Evolutionary conservation across 2,113 vertebrate genomes (phyloP), one percentile per base, ranked within the genome.

Genomic region (Grus americana): DNA sequence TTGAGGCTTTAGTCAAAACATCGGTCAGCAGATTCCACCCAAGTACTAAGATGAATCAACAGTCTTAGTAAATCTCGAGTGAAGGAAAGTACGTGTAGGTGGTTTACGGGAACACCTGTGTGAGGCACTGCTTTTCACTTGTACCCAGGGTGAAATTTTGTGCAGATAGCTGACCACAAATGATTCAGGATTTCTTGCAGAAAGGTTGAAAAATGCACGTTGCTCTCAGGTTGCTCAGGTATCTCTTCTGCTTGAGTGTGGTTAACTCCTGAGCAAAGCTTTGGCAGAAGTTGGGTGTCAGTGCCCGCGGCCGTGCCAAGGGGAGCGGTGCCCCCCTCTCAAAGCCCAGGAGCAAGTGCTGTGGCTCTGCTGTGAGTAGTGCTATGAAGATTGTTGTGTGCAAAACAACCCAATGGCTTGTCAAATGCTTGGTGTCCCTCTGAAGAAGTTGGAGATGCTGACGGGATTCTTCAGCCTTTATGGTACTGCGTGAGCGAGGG

Each of bases 261-360:
- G 52, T 15, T 54, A 7, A 32, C 30, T 20, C 10, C 0, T 0
- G 17, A n/a, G 9, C 46, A 29, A 9, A n/a, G 27, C 57, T 65
- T 24, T 12, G 36, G 3, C 27, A 21, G 36, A 20, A 15, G 36
- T 12, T 46, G 70, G 2, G 23, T 63, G 63, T 3, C 26, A 12
- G 38, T 82, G 49, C 12, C 55, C 1, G 5, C 0, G 3, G 40
- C 23, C 4, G 12, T 32, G 5, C 30, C 0, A 9, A 21, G 71
- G 27, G 32, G 40, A 70, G 47, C 32, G 2, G 23, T 26, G 38
- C 14, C 46, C 30, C 23, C 8, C 19, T 18, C 38, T 18, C 30
- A 17, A 16, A 86, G n/a, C 65, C 63, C 11, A 34, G 74, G 40
- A 17, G 11, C 2, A 5, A 26, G 66, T 4, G 52, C 59, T 40